Conservation (phyloP, 2,888 invertebrate species). For the Caradrina clavipalpis region DNA sequence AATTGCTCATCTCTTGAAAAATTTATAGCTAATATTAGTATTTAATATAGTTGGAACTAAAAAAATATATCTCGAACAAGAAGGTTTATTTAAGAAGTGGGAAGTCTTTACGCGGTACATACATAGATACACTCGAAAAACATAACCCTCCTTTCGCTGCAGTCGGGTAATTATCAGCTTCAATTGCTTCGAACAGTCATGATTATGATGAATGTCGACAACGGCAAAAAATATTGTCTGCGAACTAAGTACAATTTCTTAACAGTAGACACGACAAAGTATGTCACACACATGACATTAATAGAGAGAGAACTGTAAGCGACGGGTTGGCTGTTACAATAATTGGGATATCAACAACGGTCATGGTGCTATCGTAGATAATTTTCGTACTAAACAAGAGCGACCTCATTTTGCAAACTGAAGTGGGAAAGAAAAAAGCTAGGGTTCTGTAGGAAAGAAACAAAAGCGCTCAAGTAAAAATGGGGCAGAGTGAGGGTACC, state of each 20-base stretch:
- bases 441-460: slow-evolving; percentile 24
- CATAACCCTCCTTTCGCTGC: no score
- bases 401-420: slow-evolving; percentile 53
- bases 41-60: no score
- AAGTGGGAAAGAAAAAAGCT: neutral
- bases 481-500: slow-evolving; percentile 17
- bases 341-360: slow-evolving; percentile 53
- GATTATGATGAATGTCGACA: slow-evolving; percentile 50
- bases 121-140: no score
- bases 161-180: slow-evolving; percentile 29
- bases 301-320: slow-evolving; percentile 57
- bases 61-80: no score
- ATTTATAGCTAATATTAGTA: no score
- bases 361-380: slow-evolving; percentile 33
- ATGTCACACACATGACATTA: slow-evolving; percentile 63
- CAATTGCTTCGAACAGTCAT: slow-evolving; percentile 50
- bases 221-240: slow-evolving; percentile 50
- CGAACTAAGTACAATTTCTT: slow-evolving; percentile 39
- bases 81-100: no score
- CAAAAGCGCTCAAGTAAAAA: slow-evolving; percentile 37
- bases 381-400: slow-evolving; percentile 48
- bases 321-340: slow-evolving; percentile 45
- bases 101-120: no score
- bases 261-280: slow-evolving; percentile 49
- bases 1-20: no score